Conservation (phyloP, 2,888 invertebrate genomes). For the Amorpha juglandis region DNA sequence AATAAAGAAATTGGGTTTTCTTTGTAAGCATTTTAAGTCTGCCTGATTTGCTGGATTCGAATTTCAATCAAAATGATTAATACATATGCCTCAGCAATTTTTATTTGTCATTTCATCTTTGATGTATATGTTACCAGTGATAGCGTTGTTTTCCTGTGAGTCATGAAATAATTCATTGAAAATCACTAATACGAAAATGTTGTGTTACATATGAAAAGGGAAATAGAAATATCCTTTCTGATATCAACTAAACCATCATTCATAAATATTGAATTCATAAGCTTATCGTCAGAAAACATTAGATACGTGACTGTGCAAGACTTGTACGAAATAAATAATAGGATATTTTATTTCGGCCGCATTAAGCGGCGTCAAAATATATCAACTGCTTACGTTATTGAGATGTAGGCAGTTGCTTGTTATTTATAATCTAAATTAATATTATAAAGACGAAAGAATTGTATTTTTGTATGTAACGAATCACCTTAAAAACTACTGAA, state of each 20-base stretch:
- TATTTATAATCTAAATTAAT: too few relatives aligned
- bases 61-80: not conserved
- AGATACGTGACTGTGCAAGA: conserved; percentile 14
- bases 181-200: not conserved
- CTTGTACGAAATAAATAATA: conserved; percentile 1
- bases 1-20: too few relatives aligned
- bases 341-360: not conserved
- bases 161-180: not conserved
- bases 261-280: conserved; percentile 22
- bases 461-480: too few relatives aligned
- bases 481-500: too few relatives aligned
- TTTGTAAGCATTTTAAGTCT: not conserved
- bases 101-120: not conserved
- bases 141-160: not conserved
- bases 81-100: not conserved
- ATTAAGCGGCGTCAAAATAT: not conserved
- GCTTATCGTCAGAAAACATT: conserved; percentile 19
- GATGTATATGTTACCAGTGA: not conserved
- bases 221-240: not conserved
- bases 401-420: not conserved
- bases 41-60: not conserved
- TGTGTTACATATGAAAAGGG: not conserved
- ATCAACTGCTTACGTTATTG: not conserved
- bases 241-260: conserved; percentile 9
- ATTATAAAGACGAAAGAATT: too few relatives aligned